These are phyloP conservation scores for Avahi laniger DNA, from an alignment of 2,797 vertebrate species.

Conservation along the genomic window DNA sequence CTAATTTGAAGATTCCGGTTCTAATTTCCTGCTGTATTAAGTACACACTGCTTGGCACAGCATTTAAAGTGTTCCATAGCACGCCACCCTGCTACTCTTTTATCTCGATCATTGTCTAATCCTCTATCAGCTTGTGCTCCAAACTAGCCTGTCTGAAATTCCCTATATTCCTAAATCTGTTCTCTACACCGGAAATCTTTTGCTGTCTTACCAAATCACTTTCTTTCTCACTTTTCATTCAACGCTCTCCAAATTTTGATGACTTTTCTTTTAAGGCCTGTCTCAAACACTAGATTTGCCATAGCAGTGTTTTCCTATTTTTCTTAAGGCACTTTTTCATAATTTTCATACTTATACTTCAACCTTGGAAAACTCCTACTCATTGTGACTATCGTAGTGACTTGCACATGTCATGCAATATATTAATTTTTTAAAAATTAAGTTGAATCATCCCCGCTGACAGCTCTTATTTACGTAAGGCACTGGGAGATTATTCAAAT, in stretches of 20 bases:
- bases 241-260: not conserved
- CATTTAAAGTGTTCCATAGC: not conserved
- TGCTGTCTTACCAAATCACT: not conserved
- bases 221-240: slow-evolving; percentile 4
- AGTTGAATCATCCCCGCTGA: slow-evolving; percentile 38
- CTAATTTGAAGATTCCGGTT: not conserved
- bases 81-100: not conserved
- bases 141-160: not conserved
- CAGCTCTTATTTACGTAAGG: slow-evolving; percentile 48
- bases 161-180: not conserved
- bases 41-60: not conserved
- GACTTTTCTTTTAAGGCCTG: not conserved
- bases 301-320: not conserved
- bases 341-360: not conserved
- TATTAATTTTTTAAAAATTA: slow-evolving; percentile 50
- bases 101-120: not conserved
- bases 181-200: not conserved
- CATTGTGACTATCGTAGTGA: not conserved
- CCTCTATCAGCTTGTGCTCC: not conserved
- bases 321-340: not conserved
- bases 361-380: not conserved
- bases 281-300: not conserved
- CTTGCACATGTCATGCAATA: not conserved
- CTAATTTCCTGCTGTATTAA: not conserved
- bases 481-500: slow-evolving; percentile 72